These are phyloP conservation scores for Sapajus apella DNA, from an alignment of 2,113 vertebrate genomes.

Conservation along the genomic window DNA sequence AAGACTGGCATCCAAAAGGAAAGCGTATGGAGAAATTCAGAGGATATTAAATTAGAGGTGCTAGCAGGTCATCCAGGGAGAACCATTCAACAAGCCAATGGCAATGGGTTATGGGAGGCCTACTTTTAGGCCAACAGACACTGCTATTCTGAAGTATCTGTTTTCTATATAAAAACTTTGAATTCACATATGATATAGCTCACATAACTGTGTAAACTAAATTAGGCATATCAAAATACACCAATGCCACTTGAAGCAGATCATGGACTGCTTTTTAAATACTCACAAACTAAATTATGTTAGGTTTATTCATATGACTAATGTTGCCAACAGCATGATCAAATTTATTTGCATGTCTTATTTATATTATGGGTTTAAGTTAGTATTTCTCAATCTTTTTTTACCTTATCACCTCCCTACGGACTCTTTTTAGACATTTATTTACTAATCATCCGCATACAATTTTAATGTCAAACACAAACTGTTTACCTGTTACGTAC, in stretches of 20 bases:
- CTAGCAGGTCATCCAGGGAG: not conserved
- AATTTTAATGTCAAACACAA: not conserved
- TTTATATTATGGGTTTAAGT: not conserved
- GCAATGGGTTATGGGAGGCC: fast-evolving
- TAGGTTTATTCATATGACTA: not conserved
- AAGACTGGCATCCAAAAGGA: not conserved
- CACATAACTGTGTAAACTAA: not conserved
- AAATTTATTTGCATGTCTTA: slow-evolving; percentile 19
- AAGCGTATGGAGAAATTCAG: not conserved
- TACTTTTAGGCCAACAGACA: not conserved
- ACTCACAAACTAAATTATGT: not conserved
- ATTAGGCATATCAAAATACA: not conserved
- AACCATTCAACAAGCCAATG: not conserved
- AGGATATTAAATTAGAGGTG: not conserved
- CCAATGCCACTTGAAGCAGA: not conserved
- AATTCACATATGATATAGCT: not conserved
- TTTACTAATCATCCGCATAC: not conserved
- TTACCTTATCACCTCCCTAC: not conserved
- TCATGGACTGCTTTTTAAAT: not conserved
- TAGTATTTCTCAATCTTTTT: not conserved
- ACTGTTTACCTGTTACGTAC: not conserved
- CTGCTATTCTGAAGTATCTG: not conserved
- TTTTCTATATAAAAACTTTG: not conserved
- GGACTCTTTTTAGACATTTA: not conserved
- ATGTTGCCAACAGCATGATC: not conserved